Percentiles rank a stretch among this genome's conserved stretches.
phyloP scores from a whole-genome alignment of 2,113 vertebrate species.

The Dolichotis patagonum region DNA sequence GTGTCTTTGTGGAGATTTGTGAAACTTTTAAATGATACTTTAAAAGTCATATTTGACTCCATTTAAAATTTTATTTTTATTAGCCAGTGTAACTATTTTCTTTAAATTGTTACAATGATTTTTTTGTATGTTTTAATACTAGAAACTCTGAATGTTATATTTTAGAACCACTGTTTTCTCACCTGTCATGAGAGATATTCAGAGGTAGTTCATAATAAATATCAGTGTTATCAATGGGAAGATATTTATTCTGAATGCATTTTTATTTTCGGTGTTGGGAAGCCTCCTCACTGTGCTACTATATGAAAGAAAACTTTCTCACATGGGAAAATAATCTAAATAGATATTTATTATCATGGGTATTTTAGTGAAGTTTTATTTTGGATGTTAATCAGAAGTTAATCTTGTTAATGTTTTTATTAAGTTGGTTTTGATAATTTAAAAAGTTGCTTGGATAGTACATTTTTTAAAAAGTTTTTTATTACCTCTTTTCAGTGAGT shows the following conservation, averaged over 20 bases:
- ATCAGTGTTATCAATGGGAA: background rate
- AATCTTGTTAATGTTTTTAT: background rate
- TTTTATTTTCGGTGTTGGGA: background rate
- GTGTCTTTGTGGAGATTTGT: background rate
- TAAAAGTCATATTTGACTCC: too few relatives aligned
- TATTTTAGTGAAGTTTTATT: slow-evolving; percentile 19
- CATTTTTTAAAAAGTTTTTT: background rate
- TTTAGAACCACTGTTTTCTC: slow-evolving; percentile 23
- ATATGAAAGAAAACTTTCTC: background rate
- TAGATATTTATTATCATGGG: background rate
- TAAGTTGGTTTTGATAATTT: slow-evolving; percentile 28
- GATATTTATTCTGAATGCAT: background rate
- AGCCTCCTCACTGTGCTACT: background rate
- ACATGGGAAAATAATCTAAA: background rate
- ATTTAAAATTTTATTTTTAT: slow-evolving; percentile 46
- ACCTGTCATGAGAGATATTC: background rate
- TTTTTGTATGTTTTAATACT: slow-evolving; percentile 22
- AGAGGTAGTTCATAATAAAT: slow-evolving; percentile 24
- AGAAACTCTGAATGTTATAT: background rate
- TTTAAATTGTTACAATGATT: slow-evolving; percentile 33
- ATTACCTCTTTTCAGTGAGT: slow-evolving; percentile 9
- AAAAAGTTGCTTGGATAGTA: slow-evolving; percentile 17
- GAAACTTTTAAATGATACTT: slow-evolving; percentile 24
- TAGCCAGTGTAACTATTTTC: slow-evolving; percentile 18
- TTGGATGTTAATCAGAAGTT: slow-evolving; percentile 41